Percentiles rank a stretch among this genome's conserved stretches.
phyloP scores from a whole-genome alignment of 2,797 vertebrate species.

The Gila robusta region DNA sequence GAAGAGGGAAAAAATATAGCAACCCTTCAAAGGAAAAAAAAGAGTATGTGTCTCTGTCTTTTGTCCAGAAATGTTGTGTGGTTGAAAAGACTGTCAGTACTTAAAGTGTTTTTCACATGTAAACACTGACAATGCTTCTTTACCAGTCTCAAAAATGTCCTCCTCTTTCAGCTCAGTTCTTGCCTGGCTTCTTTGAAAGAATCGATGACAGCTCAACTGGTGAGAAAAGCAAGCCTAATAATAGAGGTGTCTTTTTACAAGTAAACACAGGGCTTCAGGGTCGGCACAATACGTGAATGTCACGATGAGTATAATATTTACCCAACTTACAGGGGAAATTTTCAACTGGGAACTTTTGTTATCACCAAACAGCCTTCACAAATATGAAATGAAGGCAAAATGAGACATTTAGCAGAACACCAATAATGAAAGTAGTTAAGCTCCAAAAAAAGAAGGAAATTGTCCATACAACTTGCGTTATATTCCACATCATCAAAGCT shows the following conservation, averaged over 20 bases:
- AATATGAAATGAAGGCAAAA: not conserved
- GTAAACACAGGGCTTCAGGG: not conserved
- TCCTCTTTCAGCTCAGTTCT: not conserved
- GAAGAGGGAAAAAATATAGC: conserved; percentile 41
- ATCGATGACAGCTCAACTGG: not conserved
- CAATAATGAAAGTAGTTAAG: not conserved
- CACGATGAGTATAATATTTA: conserved; percentile 11
- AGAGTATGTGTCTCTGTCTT: conserved; percentile 5
- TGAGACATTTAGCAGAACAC: not conserved
- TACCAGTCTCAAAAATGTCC: not conserved
- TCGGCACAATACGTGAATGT: not conserved
- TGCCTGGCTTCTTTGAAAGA: not conserved
- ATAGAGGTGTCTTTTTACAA: not conserved
- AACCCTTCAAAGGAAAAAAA: conserved; percentile 23
- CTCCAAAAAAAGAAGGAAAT: not conserved
- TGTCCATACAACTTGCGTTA: not conserved
- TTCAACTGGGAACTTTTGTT: not conserved
- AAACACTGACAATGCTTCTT: not conserved
- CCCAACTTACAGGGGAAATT: not conserved
- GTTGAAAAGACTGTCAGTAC: conserved; percentile 35
- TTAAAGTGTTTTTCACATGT: conserved; percentile 31
- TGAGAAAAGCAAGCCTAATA: conserved; percentile 13
- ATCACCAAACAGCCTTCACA: conserved; percentile 1
- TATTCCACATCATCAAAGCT: too few relatives aligned
- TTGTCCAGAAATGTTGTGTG: conserved; percentile 22